These are phyloP conservation scores for Anorthoa munda DNA, from an alignment of 2,888 invertebrate genomes.

Conservation along the genomic window DNA sequence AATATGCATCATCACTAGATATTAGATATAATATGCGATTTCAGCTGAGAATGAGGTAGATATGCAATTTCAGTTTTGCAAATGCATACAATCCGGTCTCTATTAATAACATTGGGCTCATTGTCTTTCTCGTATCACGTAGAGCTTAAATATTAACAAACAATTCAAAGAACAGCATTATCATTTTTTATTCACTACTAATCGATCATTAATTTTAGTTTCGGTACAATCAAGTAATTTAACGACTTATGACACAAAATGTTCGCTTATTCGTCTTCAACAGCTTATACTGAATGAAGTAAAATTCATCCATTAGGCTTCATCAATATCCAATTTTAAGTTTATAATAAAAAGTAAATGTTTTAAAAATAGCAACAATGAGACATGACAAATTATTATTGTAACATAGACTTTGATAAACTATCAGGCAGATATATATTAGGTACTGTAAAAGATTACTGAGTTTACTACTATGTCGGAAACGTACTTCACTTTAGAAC, in stretches of 20 bases:
- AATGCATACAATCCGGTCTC: no score
- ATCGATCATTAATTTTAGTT: background rate
- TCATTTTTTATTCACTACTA: background rate
- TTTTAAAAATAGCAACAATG: constrained; percentile 21
- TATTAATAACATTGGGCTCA: no score
- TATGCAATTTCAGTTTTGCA: no score
- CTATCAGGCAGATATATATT: constrained; percentile 12
- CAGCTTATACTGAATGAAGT: constrained; percentile 25
- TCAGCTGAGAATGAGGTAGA: no score
- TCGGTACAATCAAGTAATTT: background rate
- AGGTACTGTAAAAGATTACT: background rate
- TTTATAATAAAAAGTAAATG: constrained; percentile 17
- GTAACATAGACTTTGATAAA: constrained; percentile 33
- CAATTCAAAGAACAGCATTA: no score
- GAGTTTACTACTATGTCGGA: background rate
- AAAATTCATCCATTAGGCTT: constrained; percentile 36
- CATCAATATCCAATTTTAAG: constrained; percentile 9
- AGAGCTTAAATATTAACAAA: no score
- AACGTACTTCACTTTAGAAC: background rate
- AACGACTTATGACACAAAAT: background rate
- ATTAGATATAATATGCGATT: no score
- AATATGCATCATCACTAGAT: no score
- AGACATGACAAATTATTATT: constrained; percentile 44
- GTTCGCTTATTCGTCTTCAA: background rate
- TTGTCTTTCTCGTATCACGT: no score